Percentiles rank a stretch among this genome's conserved stretches.
These are phyloP conservation scores for Mugil cephalus DNA, from an alignment of 2,113 vertebrate genomes.

Conservation along the genomic window DNA sequence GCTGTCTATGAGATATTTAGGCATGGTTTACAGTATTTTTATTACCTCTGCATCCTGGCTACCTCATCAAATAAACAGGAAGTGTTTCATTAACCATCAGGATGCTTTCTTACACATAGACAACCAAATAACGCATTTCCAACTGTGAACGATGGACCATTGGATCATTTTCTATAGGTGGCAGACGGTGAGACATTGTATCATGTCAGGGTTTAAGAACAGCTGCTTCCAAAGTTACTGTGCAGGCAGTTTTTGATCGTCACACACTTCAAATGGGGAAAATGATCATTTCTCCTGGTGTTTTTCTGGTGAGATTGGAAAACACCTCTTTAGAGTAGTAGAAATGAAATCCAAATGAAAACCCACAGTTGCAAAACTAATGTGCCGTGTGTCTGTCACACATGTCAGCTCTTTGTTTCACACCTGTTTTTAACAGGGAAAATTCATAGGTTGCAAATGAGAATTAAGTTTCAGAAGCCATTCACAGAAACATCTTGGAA, in stretches of 20 bases:
- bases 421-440: conserved; percentile 45
- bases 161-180: conserved; percentile 13
- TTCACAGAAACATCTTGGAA: conserved; percentile 46
- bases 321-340: conserved; percentile 20
- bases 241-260: conserved; percentile 47
- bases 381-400: conserved; percentile 12
- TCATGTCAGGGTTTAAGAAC: conserved; percentile 49
- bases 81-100: conserved; percentile 3
- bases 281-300: neutral
- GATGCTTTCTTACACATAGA: conserved; percentile 28
- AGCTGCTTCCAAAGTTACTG: conserved; percentile 45
- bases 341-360: conserved; percentile 23
- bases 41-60: no score
- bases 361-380: conserved; percentile 5
- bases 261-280: conserved; percentile 30
- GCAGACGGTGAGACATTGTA: conserved; percentile 16
- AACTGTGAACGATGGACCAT: conserved; percentile 32
- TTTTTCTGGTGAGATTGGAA: neutral
- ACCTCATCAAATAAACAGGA: no score
- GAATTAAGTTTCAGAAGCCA: conserved; percentile 20
- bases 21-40: neutral
- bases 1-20: conserved; percentile 14
- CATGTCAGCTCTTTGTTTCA: conserved; percentile 1
- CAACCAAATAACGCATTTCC: conserved; percentile 10
- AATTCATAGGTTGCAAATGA: conserved; percentile 20